Evolutionary conservation across 2,888 invertebrate genomes (phyloP), one percentile per base, ranked within the genome.

Genomic region (Lasioglossum pauxillum): DNA sequence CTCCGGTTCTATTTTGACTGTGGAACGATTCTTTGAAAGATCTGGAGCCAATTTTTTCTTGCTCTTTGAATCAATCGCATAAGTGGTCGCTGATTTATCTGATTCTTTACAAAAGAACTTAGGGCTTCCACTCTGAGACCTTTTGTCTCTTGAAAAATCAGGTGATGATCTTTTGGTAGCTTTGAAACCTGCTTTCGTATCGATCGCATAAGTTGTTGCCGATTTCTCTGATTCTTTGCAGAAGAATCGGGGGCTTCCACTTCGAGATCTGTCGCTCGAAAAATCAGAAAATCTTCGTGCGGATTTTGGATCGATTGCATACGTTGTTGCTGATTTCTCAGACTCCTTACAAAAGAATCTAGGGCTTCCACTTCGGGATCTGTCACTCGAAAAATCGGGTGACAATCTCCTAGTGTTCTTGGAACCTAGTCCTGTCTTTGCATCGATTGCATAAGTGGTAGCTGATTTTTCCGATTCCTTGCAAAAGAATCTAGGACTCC

Each of bases 61-160:
- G 27, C 35, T 73, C n/a, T 31, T 77, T 5, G 78, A 23, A n/a
- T 78, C 74, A 1, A 78, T 80, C 12, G 76, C 73, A 5, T 82
- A 76, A 35, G 80, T 73, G 0, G 83, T 75, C 0, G 31, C 80
- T 0, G 82, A 84, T 27, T 41, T 88, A 5, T 85, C 75, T 0
- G 82, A 44, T 46, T 85, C 85, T 5, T 35, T 46, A 35, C 76
- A 75, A 35, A 76, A 76, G 49, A 80, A 83, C 71, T 85, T 80
- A 0, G 87, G 78, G 27, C 69, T 77, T 0, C 38, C 78, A 16
- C 57, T 76, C 7, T 69, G 69, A 7, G 16, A 19, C 7, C 23
- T 64, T 35, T 1, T 35, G 23, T 16, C 19, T 14, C 71, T 75
- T 1, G 41, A 57, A 19, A 38, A 23, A 0, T 67, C 72, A 14